These are phyloP conservation scores for Tholera decimalis DNA, from an alignment of 2,888 invertebrate species.

Conservation along the genomic window DNA sequence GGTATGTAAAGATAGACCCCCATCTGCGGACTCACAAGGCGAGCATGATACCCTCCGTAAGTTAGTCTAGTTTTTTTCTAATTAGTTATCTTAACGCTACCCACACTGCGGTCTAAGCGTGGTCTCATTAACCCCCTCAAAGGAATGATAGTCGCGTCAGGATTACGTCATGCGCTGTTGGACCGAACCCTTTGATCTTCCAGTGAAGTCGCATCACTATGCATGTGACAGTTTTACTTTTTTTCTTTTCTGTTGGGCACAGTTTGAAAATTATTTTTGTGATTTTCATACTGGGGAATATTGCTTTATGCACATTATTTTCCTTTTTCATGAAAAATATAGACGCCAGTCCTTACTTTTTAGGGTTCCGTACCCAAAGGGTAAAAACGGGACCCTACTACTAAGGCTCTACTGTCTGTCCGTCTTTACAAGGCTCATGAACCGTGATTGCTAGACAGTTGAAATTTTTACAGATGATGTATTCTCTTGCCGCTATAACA, in stretches of 20 bases:
- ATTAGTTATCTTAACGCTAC: conserved; percentile 22
- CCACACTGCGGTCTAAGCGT: conserved; percentile 10
- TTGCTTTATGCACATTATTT: background rate
- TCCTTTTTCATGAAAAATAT: no score
- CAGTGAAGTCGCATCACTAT: conserved; percentile 35
- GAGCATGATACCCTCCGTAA: background rate
- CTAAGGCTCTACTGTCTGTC: no score
- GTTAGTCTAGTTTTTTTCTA: background rate
- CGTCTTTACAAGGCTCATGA: no score
- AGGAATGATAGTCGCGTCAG: conserved; percentile 31
- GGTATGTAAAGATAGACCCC: no score
- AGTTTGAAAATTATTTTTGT: background rate
- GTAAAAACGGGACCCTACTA: no score
- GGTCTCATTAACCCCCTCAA: conserved; percentile 48
- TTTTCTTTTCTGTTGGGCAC: conserved; percentile 11
- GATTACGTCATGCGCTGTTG: conserved; percentile 40
- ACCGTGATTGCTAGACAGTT: no score
- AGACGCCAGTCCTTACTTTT: no score
- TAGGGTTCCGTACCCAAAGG: no score
- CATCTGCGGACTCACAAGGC: no score
- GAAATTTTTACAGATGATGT: no score
- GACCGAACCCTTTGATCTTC: conserved; percentile 43
- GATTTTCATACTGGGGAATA: background rate
- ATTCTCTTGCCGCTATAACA: no score
- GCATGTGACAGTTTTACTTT: conserved; percentile 42